phyloP scores from a whole-genome alignment of 1,140 invertebrate species.

The Eueides isabella region DNA sequence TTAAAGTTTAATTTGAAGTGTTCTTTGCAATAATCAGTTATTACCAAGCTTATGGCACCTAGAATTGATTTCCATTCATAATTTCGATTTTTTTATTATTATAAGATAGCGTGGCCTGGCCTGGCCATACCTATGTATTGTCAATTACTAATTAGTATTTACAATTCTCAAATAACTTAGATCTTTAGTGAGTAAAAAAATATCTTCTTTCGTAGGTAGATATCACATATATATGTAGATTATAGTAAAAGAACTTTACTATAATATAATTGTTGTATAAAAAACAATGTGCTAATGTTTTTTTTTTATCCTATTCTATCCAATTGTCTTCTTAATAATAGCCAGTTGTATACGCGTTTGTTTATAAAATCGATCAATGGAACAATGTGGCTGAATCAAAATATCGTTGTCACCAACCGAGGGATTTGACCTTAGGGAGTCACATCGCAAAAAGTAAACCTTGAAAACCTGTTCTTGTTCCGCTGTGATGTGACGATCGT shows the following conservation, averaged over 20 bases:
- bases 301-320: too few species aligned
- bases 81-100: neutral
- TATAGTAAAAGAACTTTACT: too few species aligned
- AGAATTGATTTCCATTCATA: neutral
- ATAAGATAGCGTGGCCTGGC: too few species aligned
- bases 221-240: too few species aligned
- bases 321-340: neutral
- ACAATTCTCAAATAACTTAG: too few species aligned
- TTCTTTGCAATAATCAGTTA: neutral
- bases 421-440: conserved; percentile 58
- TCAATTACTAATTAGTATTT: too few species aligned
- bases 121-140: too few species aligned
- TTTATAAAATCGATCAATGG: conserved; percentile 39
- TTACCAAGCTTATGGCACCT: neutral
- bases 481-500: conserved; percentile 43
- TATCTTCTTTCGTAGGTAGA: too few species aligned
- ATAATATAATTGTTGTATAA: too few species aligned
- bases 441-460: conserved; percentile 60
- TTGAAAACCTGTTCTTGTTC: conserved; percentile 64
- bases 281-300: too few species aligned
- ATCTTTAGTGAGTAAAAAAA: too few species aligned
- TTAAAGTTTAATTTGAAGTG: neutral
- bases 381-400: conserved; percentile 26
- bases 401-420: conserved; percentile 36
- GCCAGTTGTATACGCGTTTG: neutral